Percentiles rank a stretch among this genome's conserved stretches.
Evolutionary conservation across 1,140 invertebrate species (phyloP).

Genomic region (Phthorimaea operculella): DNA sequence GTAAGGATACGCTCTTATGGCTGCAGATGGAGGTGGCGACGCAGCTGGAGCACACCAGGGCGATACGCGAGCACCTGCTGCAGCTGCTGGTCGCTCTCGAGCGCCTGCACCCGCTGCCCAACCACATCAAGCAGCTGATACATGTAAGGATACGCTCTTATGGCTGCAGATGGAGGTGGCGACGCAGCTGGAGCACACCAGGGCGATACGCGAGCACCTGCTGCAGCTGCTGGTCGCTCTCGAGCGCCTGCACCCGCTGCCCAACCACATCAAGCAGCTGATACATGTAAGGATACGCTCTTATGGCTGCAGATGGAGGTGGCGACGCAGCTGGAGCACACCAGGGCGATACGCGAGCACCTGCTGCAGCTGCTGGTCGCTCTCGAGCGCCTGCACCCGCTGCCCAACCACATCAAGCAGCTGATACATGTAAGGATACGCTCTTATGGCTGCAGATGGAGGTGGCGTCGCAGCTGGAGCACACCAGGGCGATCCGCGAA

Average conservation of each 20-base stretch:
- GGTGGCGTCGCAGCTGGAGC: constrained; percentile 21
- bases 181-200: constrained; percentile 23
- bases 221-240: constrained; percentile 34
- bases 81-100: constrained; percentile 35
- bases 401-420: constrained; percentile 30
- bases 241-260: constrained; percentile 36
- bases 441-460: constrained; percentile 25
- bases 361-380: constrained; percentile 34
- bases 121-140: constrained; percentile 28
- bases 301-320: constrained; percentile 22
- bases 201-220: constrained; percentile 31
- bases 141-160: too few species aligned
- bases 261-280: constrained; percentile 27
- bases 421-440: constrained; percentile 28
- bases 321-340: constrained; percentile 22
- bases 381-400: constrained; percentile 34
- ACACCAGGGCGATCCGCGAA: constrained; percentile 24
- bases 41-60: constrained; percentile 5
- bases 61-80: constrained; percentile 29
- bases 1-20: constrained; percentile 16
- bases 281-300: constrained; percentile 27
- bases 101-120: constrained; percentile 37
- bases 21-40: constrained; percentile 18
- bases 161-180: constrained; percentile 21
- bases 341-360: constrained; percentile 27